Base-by-base conservation (phyloP, 2,888 invertebrate species). In the Octonoba sinensis region DNA sequence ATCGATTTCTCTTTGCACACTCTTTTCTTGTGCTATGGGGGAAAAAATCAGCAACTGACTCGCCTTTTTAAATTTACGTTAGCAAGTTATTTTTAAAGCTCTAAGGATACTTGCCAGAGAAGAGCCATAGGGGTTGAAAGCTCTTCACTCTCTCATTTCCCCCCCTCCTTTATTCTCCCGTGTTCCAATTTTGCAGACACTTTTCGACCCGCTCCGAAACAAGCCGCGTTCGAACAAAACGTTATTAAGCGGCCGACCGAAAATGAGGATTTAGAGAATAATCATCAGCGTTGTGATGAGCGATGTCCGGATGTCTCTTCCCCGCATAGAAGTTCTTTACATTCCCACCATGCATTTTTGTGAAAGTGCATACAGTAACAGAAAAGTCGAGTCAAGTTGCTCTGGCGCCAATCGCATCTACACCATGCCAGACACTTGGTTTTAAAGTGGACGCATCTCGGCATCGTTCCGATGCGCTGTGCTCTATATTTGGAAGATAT, bases 11-110 rank as follows among this genome's bases (percentile, higher is more conserved):
- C 36, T 36, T 36, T 36, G 6, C 36, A 8, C 11, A 8, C 36
- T 36, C 18, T 66, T 49, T 66, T 66, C 46, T 66, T 66, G 49
- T 24, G 66, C 18, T 49, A 27, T 16, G 24, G 59, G 72, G 36
- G 54, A 60, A 47, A 49, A 60, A 72, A 54, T 71, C 57, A n/a
- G 75, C 47, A 24, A 67, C 66, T 67, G 36, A 36, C 36, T 2
- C 36, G 36, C 36, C 36, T 36, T 36, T 78, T 78, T 57, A 20
- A 78, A 77, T 72, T 78, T 72, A 67, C 78, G 72, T 51, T 59
- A 71, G 78, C 72, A 65, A 54, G 78, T 78, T 78, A 78, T 78
- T 78, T 78, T 78, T 78, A 78, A 78, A 78, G 51, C 78, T 20
- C 46, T 20, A 51, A 57, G 65, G 78, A 78, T 78, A 69, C 69